Percentiles rank a stretch among this genome's conserved stretches.
phyloP scores from a whole-genome alignment of 2,797 vertebrate genomes.

The Phataginus tricuspis region DNA sequence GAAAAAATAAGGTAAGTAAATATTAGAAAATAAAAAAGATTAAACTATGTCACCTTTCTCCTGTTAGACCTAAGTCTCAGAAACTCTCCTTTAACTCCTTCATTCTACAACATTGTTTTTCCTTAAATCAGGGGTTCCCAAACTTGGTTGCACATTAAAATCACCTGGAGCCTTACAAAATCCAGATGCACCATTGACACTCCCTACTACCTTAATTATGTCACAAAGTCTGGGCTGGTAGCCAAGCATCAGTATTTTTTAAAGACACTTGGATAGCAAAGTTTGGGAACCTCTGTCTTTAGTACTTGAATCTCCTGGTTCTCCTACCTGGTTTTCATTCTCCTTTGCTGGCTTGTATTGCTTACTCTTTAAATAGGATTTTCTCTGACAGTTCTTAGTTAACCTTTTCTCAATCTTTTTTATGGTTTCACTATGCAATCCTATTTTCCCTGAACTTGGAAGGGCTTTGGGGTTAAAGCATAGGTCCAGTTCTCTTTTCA shows the following conservation, averaged over 20 bases:
- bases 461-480: too few species aligned
- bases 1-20: conserved; percentile 91
- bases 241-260: not conserved
- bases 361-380: not conserved
- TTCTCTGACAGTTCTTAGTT: not conserved
- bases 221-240: not conserved
- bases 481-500: not conserved
- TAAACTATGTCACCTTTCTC: not conserved
- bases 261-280: not conserved
- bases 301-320: not conserved
- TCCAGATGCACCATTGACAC: not conserved
- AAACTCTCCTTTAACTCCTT: not conserved
- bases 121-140: not conserved
- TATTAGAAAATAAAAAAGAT: conserved; percentile 4
- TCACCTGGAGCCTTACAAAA: conserved; percentile 6
- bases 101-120: not conserved
- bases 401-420: not conserved
- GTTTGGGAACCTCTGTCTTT: not conserved
- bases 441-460: not conserved
- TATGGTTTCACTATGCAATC: not conserved
- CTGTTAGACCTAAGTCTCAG: not conserved
- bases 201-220: not conserved
- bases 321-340: not conserved
- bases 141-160: conserved; percentile 9
- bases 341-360: not conserved